Percentiles rank a stretch among this genome's conserved stretches.
Evolutionary conservation across 2,888 invertebrate genomes (phyloP).

Genomic region (Barypeithes pellucidus): DNA sequence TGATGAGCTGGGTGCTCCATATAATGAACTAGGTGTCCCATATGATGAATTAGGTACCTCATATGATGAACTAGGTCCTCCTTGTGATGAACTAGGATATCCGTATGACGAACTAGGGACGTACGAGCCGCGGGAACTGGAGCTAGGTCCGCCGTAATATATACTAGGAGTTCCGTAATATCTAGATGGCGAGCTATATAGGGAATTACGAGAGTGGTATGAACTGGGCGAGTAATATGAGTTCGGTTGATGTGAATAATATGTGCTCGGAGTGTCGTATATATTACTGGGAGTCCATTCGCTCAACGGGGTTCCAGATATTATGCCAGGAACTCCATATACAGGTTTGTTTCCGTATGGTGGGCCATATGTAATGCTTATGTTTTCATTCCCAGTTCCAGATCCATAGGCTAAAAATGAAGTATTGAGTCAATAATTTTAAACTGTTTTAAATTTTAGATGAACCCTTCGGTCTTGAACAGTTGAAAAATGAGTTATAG

Average conservation of each 20-base stretch:
- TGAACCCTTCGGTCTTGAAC: too few relatives aligned
- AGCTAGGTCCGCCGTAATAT: constrained; percentile 16
- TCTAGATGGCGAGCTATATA: constrained; percentile 12
- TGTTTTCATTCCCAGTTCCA: constrained; percentile 66
- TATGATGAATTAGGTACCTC: constrained; percentile 30
- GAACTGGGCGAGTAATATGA: constrained; percentile 24
- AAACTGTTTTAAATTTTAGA: too few relatives aligned
- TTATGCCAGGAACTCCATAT: constrained; percentile 48
- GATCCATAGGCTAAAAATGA: constrained; percentile 66
- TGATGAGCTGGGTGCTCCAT: constrained; percentile 33
- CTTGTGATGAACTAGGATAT: constrained; percentile 16
- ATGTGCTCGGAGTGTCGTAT: constrained; percentile 38
- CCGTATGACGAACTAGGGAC: constrained; percentile 12
- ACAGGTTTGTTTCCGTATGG: constrained; percentile 55
- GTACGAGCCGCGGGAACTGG: constrained; percentile 18
- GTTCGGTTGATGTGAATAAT: constrained; percentile 14
- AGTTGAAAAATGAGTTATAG: too few relatives aligned
- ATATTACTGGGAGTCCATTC: constrained; percentile 44
- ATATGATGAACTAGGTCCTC: constrained; percentile 17
- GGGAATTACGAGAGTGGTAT: constrained; percentile 16
- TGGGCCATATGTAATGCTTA: constrained; percentile 68
- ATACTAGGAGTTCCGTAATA: constrained; percentile 21
- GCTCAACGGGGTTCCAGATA: constrained; percentile 26
- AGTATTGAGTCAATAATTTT: too few relatives aligned
- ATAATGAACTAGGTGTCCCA: constrained; percentile 23